phyloP scores from a whole-genome alignment of 2,113 vertebrate species.

The Oreochromis niloticus region DNA sequence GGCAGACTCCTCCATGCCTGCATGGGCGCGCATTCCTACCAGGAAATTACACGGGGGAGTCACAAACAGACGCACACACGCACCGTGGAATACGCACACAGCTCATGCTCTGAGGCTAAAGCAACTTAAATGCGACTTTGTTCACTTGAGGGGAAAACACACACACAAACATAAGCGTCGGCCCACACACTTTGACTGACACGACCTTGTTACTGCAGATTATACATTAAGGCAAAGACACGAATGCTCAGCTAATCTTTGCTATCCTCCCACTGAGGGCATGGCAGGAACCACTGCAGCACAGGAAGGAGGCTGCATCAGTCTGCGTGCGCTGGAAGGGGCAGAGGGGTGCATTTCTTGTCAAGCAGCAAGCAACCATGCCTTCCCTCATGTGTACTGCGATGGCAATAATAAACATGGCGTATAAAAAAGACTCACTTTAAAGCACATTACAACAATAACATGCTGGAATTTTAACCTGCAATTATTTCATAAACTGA shows the following conservation, averaged over 20 bases:
- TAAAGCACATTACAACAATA: not conserved
- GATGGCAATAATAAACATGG: not conserved
- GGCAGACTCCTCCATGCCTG: not conserved
- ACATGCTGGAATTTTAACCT: not conserved
- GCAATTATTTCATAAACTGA: not conserved
- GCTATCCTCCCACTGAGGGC: conserved; percentile 37
- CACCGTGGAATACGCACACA: not conserved
- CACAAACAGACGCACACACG: not conserved
- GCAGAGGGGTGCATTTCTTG: not conserved
- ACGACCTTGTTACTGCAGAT: not conserved
- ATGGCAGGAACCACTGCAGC: conserved; percentile 29
- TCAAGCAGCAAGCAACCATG: not conserved
- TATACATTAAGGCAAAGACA: not conserved
- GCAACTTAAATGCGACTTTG: not conserved
- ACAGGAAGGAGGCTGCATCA: conserved; percentile 16
- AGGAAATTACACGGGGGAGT: not conserved
- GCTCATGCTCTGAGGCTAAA: not conserved
- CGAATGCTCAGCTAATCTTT: conserved; percentile 8
- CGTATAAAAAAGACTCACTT: not conserved
- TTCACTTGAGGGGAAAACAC: not conserved
- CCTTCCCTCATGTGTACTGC: not conserved
- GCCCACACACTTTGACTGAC: not conserved
- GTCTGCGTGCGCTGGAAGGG: not conserved
- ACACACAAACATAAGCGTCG: not conserved
- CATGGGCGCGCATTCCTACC: not conserved